A percentile compares a stretch with the other conserved stretches of the same genome.
phyloP scores from a whole-genome alignment of 2,888 invertebrate species.

The Apeira syringaria region DNA sequence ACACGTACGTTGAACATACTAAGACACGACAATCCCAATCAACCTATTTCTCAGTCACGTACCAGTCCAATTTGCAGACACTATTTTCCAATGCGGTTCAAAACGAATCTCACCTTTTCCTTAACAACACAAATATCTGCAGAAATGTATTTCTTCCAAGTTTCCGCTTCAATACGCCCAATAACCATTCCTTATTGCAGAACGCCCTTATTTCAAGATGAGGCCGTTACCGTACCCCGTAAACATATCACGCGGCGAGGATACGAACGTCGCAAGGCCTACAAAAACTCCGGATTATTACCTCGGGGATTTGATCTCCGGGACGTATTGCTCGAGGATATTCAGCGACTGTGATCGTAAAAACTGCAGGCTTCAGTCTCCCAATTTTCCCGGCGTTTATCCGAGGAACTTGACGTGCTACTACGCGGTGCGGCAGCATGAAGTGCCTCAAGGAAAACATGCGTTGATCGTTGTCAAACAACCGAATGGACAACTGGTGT shows the following conservation, averaged over 20 bases:
- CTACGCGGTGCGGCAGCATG: constrained; percentile 94
- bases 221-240: constrained; percentile 72
- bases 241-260: constrained; percentile 77
- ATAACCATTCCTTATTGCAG: constrained; percentile 63
- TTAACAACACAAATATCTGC: constrained; percentile 15
- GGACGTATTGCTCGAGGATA: constrained; percentile 95
- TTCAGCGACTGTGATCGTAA: constrained; percentile 96
- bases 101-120: constrained; percentile 17
- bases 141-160: constrained; percentile 23
- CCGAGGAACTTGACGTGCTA: constrained; percentile 97
- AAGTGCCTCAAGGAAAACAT: constrained; percentile 93
- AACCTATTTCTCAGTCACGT: constrained; percentile 8
- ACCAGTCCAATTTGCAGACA: constrained; percentile 2
- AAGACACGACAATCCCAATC: constrained; percentile 2
- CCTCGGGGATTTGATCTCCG: constrained; percentile 94
- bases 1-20: constrained; percentile 3
- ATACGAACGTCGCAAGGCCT: constrained; percentile 65
- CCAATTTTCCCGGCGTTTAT: constrained; percentile 96
- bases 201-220: constrained; percentile 78
- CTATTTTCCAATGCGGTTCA: constrained; percentile 2
- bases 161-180: constrained; percentile 31
- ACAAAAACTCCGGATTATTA: constrained; percentile 85
- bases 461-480: constrained; percentile 94
- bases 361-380: constrained; percentile 94
- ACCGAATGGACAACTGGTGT: constrained; percentile 92